Conservation (phyloP, 2,113 vertebrate species). For the Sebastes fasciatus region DNA sequence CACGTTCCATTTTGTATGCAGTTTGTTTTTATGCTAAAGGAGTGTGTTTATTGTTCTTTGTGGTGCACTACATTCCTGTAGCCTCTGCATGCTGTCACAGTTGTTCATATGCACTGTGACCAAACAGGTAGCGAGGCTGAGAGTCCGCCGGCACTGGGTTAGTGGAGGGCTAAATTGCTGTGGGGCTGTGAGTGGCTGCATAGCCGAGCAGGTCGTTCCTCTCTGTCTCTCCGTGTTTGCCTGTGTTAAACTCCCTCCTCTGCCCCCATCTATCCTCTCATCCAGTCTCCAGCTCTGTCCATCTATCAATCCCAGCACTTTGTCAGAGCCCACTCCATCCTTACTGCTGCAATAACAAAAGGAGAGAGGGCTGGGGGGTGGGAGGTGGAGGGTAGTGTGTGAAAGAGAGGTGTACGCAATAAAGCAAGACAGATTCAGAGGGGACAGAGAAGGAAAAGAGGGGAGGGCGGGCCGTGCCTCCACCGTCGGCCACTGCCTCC, state of each 20-base stretch:
- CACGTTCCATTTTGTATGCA: not conserved
- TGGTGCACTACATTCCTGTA: slow-evolving; percentile 21
- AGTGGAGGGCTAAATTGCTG: slow-evolving; percentile 96
- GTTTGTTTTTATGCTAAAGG: slow-evolving; percentile 10
- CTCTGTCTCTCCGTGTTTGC: slow-evolving; percentile 99
- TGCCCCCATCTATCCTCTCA: slow-evolving; percentile 98
- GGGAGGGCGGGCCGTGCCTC: slow-evolving; percentile 66
- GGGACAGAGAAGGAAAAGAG: slow-evolving; percentile 44
- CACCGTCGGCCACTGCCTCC: slow-evolving; percentile 29
- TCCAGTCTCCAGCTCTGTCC: slow-evolving; percentile 96
- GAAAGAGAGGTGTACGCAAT: slow-evolving; percentile 48
- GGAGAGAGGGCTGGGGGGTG: slow-evolving; percentile 56
- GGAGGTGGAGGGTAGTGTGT: not conserved
- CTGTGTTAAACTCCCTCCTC: slow-evolving; percentile 92
- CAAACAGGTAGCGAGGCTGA: slow-evolving; percentile 88
- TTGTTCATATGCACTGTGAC: slow-evolving; percentile 80
- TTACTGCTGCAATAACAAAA: slow-evolving; percentile 87
- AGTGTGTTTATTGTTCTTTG: slow-evolving; percentile 39
- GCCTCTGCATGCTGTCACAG: slow-evolving; percentile 62
- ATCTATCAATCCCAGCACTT: slow-evolving; percentile 98
- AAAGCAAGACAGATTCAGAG: slow-evolving; percentile 59
- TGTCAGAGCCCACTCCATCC: slow-evolving; percentile 98
- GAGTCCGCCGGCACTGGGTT: slow-evolving; percentile 88
- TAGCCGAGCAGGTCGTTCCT: slow-evolving; percentile 96
- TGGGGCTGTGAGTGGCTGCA: slow-evolving; percentile 89